phyloP scores from a whole-genome alignment of 2,113 vertebrate genomes.

The Cottus gobio region DNA sequence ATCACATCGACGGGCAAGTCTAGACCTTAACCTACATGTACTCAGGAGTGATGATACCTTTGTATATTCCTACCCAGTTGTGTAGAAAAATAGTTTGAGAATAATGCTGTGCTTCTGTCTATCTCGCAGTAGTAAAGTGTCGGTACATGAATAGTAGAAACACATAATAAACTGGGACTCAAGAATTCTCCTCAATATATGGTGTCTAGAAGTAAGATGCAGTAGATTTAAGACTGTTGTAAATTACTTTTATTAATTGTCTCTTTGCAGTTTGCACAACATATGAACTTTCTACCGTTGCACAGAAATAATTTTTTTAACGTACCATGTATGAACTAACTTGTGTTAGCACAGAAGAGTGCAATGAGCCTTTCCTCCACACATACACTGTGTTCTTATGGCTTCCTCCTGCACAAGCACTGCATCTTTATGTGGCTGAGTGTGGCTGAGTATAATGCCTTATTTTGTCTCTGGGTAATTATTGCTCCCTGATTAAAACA shows the following conservation, averaged over 20 bases:
- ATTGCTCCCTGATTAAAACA: slow-evolving; percentile 4
- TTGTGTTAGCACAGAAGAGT: slow-evolving; percentile 12
- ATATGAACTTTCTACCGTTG: background rate
- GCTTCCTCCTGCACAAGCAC: background rate
- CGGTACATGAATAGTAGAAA: slow-evolving; percentile 27
- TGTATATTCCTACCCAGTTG: slow-evolving; percentile 77
- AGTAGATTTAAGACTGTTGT: background rate
- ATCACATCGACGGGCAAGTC: slow-evolving; percentile 84
- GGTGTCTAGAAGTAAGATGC: slow-evolving; percentile 8
- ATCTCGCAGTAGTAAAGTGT: slow-evolving; percentile 40
- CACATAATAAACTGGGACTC: background rate
- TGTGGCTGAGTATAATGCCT: background rate
- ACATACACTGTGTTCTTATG: background rate
- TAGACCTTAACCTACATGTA: slow-evolving; percentile 87
- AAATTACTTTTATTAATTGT: slow-evolving; percentile 8
- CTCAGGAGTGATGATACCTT: slow-evolving; percentile 84
- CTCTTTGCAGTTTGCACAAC: slow-evolving; percentile 22
- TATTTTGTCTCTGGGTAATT: background rate
- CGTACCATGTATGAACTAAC: background rate
- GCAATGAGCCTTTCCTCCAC: background rate
- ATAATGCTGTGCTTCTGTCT: slow-evolving; percentile 46
- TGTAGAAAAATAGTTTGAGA: slow-evolving; percentile 68
- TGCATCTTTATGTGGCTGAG: background rate
- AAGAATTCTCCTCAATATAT: slow-evolving; percentile 16
- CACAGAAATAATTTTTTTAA: background rate